These are phyloP conservation scores for Thripadectes ignobilis DNA, from an alignment of 2,797 vertebrate species.

Conservation along the genomic window DNA sequence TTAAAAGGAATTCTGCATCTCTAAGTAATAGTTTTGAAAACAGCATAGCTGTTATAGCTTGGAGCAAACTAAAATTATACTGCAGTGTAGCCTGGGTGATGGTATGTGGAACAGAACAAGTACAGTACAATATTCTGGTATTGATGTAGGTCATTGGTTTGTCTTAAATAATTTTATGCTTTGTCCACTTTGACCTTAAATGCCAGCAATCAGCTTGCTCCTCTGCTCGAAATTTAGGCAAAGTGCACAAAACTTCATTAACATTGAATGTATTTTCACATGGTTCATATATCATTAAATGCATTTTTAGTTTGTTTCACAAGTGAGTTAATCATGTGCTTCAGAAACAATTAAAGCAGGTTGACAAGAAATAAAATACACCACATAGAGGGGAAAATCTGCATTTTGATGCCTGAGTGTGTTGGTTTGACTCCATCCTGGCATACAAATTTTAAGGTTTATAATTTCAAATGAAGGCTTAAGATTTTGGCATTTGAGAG, in stretches of 20 bases:
- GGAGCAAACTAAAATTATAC: neutral
- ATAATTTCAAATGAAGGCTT: neutral
- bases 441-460: neutral
- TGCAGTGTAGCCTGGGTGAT: neutral
- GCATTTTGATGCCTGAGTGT: neutral
- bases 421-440: neutral
- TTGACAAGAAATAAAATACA: neutral
- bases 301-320: neutral
- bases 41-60: neutral
- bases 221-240: neutral
- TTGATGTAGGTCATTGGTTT: neutral
- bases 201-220: neutral
- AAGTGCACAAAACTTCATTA: neutral
- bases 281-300: neutral
- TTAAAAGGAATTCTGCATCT: neutral
- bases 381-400: neutral
- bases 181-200: neutral
- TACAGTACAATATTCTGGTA: neutral
- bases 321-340: neutral
- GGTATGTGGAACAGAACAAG: neutral
- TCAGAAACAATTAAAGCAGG: neutral
- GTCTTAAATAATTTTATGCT: neutral
- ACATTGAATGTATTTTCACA: neutral
- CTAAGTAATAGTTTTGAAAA: neutral
- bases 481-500: neutral